These are phyloP conservation scores for Heliocidaris erythrogramma DNA, from an alignment of 35 echinoderm and acorn worm species.

Conservation along the genomic window DNA sequence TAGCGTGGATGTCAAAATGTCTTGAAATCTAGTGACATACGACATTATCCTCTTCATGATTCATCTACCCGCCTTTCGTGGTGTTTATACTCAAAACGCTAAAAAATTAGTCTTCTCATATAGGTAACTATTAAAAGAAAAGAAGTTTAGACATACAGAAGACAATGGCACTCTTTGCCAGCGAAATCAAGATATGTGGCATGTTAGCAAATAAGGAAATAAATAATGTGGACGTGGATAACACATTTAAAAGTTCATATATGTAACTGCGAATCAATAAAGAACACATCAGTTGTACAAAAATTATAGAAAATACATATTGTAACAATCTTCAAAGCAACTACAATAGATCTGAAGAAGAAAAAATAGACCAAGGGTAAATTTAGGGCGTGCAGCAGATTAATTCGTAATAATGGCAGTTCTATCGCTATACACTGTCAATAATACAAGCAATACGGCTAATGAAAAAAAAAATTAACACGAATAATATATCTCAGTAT, in stretches of 20 bases:
- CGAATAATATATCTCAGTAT: not conserved
- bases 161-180: not conserved
- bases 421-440: not conserved
- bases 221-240: not conserved
- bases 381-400: not conserved
- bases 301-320: not conserved
- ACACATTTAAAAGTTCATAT: not conserved
- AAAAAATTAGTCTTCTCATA: no score
- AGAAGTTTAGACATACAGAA: not conserved
- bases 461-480: not conserved
- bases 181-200: not conserved
- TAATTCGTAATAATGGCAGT: not conserved
- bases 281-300: not conserved
- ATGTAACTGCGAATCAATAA: not conserved
- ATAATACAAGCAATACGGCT: not conserved
- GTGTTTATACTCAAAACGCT: no score
- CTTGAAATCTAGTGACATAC: no score
- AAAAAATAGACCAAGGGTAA: not conserved
- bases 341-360: not conserved
- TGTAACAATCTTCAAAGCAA: not conserved
- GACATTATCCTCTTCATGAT: no score
- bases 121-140: no score
- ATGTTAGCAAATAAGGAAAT: conserved; percentile 17
- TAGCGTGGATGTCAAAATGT: no score
- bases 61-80: no score